A percentile compares a stretch with the other conserved stretches of the same genome.
Conservation (phyloP, 2,888 invertebrate genomes). For the Anagyrus pseudococci region DNA sequence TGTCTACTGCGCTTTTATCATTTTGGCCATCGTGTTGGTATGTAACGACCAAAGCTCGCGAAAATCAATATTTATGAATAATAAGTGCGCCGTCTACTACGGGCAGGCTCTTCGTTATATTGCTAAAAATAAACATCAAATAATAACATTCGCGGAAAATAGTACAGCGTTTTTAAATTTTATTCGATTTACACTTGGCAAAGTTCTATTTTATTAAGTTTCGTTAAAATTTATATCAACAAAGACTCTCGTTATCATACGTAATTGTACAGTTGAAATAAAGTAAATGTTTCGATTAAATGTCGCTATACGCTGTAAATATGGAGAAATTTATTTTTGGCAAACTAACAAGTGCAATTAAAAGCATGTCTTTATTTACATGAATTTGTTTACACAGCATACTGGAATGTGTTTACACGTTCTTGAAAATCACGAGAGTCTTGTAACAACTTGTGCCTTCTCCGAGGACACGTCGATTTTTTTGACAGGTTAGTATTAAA, state of each 20-base stretch:
- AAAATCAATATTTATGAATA: constrained; percentile 20
- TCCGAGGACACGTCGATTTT: constrained; percentile 66
- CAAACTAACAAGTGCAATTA: too few relatives aligned
- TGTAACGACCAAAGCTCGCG: constrained; percentile 8
- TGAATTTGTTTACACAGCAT: constrained; percentile 56
- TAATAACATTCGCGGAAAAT: too few relatives aligned
- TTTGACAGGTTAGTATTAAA: constrained; percentile 62
- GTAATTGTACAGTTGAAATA: too few relatives aligned
- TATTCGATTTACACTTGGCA: too few relatives aligned
- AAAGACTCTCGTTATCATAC: too few relatives aligned
- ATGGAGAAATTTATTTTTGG: background rate
- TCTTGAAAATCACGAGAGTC: constrained; percentile 68
- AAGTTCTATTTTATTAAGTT: too few relatives aligned
- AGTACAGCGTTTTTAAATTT: too few relatives aligned
- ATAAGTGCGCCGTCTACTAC: constrained; percentile 12
- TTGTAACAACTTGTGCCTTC: constrained; percentile 73
- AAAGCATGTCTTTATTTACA: too few relatives aligned
- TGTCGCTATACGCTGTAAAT: too few relatives aligned
- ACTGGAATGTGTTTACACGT: constrained; percentile 68
- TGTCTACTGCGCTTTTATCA: too few relatives aligned
- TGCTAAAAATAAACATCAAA: background rate
- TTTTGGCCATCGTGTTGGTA: constrained; percentile 9
- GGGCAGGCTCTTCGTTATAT: background rate
- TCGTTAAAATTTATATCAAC: too few relatives aligned
- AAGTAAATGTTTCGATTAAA: too few relatives aligned